Percentiles rank a stretch among this genome's conserved stretches.
phyloP scores from a whole-genome alignment of 2,113 vertebrate genomes.

The Nothobranchius kuhntae region DNA sequence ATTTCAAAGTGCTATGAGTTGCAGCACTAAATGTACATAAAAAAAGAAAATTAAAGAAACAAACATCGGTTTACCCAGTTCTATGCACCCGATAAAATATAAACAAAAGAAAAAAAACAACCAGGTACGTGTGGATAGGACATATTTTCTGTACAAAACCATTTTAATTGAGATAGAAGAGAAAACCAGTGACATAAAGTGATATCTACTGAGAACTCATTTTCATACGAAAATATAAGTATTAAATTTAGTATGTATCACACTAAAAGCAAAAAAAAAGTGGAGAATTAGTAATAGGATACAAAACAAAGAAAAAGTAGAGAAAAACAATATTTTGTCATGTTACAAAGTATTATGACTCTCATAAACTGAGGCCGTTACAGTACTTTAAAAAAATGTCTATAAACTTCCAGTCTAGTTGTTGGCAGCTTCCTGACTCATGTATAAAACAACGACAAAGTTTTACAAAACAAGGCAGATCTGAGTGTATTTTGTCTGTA shows the following conservation, averaged over 20 bases:
- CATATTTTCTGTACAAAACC: slow-evolving; percentile 98
- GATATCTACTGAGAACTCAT: slow-evolving; percentile 99
- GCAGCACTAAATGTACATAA: slow-evolving; percentile 99
- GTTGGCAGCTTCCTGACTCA: slow-evolving; percentile 89
- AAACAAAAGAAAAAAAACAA: slow-evolving; percentile 89
- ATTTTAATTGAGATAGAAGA: slow-evolving; percentile 80
- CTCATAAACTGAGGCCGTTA: slow-evolving; percentile 98
- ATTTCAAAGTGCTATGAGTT: slow-evolving; percentile 99
- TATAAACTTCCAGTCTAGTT: slow-evolving; percentile 97
- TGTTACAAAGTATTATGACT: slow-evolving; percentile 91
- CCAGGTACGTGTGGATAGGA: slow-evolving; percentile 94
- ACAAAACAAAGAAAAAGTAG: slow-evolving; percentile 75
- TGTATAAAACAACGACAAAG: slow-evolving; percentile 83
- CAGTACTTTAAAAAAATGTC: slow-evolving; percentile 95
- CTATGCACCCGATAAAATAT: slow-evolving; percentile 99
- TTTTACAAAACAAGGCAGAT: slow-evolving; percentile 91
- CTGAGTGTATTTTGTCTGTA: slow-evolving; percentile 83
- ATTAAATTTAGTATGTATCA: slow-evolving; percentile 99
- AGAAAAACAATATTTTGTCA: slow-evolving; percentile 92
- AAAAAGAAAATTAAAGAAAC: slow-evolving; percentile 77
- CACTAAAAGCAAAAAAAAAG: slow-evolving; percentile 99
- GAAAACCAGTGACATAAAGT: slow-evolving; percentile 97
- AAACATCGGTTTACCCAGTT: slow-evolving; percentile 95
- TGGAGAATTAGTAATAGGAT: slow-evolving; percentile 99
- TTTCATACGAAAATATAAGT: slow-evolving; percentile 99